Percentiles rank a stretch among this genome's conserved stretches.
Conservation (phyloP, 2,113 vertebrate species). For the Pelusios castaneus region DNA sequence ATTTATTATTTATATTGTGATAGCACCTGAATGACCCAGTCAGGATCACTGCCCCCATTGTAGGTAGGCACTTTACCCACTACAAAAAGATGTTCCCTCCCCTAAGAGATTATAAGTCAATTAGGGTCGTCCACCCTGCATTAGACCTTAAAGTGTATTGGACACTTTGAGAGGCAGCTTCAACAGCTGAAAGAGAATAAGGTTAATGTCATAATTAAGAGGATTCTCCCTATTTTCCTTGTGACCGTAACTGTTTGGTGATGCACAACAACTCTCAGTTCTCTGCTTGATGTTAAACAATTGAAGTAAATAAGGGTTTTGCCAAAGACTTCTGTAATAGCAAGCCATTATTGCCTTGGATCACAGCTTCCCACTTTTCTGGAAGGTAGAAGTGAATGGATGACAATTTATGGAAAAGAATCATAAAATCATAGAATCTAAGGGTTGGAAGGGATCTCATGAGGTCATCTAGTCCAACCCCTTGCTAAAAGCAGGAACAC, state of each 20-base stretch:
- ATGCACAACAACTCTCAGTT: neutral
- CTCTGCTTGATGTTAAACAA: neutral
- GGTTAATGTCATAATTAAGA: neutral
- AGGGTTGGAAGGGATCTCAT: no score
- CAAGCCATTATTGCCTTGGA: neutral
- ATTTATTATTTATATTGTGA: neutral
- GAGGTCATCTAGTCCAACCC: no score
- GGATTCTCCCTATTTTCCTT: neutral
- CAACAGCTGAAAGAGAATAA: neutral
- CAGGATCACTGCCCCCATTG: accelerated
- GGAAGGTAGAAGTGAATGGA: neutral
- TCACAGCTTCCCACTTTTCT: neutral
- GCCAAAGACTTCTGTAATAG: neutral
- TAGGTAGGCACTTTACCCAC: neutral
- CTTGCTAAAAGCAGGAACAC: no score
- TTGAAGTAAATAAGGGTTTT: neutral
- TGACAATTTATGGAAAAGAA: neutral
- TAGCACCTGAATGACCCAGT: neutral
- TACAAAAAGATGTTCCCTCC: neutral
- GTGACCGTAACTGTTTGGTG: neutral
- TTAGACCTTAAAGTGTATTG: neutral
- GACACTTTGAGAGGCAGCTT: neutral
- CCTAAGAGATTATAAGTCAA: accelerated
- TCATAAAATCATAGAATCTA: no score
- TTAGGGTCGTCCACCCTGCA: neutral